Conservation (phyloP, 2,888 invertebrate species). For the Caradrina clavipalpis region DNA sequence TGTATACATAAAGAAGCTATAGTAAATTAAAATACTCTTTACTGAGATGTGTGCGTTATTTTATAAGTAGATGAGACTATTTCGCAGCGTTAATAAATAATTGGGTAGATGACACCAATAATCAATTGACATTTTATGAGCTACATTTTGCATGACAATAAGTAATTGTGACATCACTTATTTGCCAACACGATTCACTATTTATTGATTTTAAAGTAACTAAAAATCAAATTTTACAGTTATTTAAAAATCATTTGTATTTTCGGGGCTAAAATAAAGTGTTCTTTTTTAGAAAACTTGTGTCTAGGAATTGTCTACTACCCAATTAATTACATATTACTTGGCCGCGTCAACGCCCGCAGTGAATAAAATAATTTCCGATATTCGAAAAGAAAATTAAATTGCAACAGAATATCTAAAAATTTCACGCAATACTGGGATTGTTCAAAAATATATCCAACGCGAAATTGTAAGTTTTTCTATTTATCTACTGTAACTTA, state of each 20-base stretch:
- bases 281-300: too few species aligned
- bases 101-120: too few species aligned
- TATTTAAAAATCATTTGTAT: too few species aligned
- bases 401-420: slow-evolving; percentile 10
- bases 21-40: slow-evolving; percentile 14
- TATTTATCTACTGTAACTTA: slow-evolving; percentile 19
- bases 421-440: slow-evolving; percentile 31
- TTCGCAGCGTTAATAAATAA: slow-evolving; percentile 4
- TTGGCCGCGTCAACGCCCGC: neutral
- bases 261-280: too few species aligned
- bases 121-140: too few species aligned
- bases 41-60: slow-evolving; percentile 26
- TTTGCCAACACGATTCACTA: too few species aligned
- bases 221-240: too few species aligned
- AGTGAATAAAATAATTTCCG: slow-evolving; percentile 16
- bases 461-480: slow-evolving; percentile 3
- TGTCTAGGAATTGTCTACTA: too few species aligned
- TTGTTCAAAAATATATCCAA: slow-evolving; percentile 6
- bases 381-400: slow-evolving; percentile 8
- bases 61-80: slow-evolving; percentile 30
- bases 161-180: too few species aligned
- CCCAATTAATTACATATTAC: slow-evolving; percentile 1
- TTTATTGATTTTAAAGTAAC: too few species aligned
- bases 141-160: too few species aligned
- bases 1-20: slow-evolving; percentile 16